These are phyloP conservation scores for Amiota mariae DNA, from an alignment of 2,888 invertebrate genomes.

Conservation along the genomic window DNA sequence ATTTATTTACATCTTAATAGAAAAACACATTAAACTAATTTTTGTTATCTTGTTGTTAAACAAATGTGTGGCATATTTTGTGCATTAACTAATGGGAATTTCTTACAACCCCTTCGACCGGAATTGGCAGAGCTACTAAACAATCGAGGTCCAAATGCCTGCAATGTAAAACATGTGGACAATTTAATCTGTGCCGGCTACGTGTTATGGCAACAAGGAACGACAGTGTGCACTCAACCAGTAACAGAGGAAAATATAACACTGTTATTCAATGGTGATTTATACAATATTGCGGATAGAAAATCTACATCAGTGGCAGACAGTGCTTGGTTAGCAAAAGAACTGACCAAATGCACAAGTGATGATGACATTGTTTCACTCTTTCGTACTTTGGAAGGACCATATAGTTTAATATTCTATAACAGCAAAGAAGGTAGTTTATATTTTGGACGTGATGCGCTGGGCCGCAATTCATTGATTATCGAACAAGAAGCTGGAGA, in stretches of 20 bases:
- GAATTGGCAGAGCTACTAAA: slow-evolving; percentile 33
- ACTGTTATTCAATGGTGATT: slow-evolving; percentile 92
- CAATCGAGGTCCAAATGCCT: slow-evolving; percentile 53
- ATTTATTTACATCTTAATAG: neutral
- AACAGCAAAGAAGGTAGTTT: slow-evolving; percentile 76
- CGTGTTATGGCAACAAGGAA: slow-evolving; percentile 91
- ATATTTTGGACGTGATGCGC: slow-evolving; percentile 88
- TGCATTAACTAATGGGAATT: neutral
- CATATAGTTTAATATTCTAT: slow-evolving; percentile 88
- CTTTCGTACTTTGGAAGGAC: slow-evolving; percentile 82
- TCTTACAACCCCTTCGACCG: neutral
- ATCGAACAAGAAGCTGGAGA: slow-evolving; percentile 72
- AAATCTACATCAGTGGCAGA: slow-evolving; percentile 65
- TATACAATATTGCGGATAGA: slow-evolving; percentile 76
- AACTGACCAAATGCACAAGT: slow-evolving; percentile 57
- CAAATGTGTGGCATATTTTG: slow-evolving; percentile 25
- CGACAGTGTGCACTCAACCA: slow-evolving; percentile 80
- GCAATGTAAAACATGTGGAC: slow-evolving; percentile 9
- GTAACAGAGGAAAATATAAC: slow-evolving; percentile 77
- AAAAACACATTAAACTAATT: neutral
- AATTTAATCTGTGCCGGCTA: slow-evolving; percentile 72
- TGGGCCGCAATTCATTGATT: slow-evolving; percentile 90
- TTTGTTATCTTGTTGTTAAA: neutral
- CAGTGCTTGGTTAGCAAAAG: slow-evolving; percentile 47
- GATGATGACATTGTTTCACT: slow-evolving; percentile 66